phyloP scores from a whole-genome alignment of 2,797 vertebrate species.

The Ataeniobius toweri region DNA sequence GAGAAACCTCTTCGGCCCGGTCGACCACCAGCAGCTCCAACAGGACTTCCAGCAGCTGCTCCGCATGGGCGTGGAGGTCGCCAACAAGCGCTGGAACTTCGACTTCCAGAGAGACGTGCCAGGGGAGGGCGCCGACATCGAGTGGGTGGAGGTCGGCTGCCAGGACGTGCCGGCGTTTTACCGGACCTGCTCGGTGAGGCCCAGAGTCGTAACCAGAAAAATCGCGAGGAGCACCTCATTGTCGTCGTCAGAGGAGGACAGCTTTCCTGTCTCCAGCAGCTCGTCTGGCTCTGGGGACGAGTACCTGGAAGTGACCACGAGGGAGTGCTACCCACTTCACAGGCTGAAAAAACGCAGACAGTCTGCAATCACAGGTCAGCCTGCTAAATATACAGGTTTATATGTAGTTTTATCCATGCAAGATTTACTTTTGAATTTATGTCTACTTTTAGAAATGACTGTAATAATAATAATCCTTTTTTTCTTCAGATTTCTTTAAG shows the following conservation, averaged over 20 bases:
- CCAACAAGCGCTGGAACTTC: constrained; percentile 83
- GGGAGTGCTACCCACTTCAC: constrained; percentile 56
- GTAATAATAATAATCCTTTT: background rate
- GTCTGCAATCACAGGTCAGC: constrained; percentile 79
- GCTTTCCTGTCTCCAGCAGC: constrained; percentile 46
- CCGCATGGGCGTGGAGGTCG: constrained; percentile 63
- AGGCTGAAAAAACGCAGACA: constrained; percentile 70
- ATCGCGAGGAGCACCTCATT: background rate
- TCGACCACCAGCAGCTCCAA: constrained; percentile 81
- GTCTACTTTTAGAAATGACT: background rate
- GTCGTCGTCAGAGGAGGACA: constrained; percentile 23
- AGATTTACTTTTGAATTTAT: background rate
- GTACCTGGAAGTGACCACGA: constrained; percentile 71
- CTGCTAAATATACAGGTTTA: background rate
- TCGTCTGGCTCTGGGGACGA: constrained; percentile 64
- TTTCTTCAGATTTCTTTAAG: constrained; percentile 78
- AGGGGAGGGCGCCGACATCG: constrained; percentile 46
- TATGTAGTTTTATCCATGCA: background rate
- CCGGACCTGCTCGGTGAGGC: constrained; percentile 66
- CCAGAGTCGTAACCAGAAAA: background rate
- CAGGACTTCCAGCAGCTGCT: constrained; percentile 81
- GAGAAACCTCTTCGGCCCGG: constrained; percentile 82
- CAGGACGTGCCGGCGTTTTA: constrained; percentile 82
- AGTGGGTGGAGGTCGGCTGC: constrained; percentile 80
- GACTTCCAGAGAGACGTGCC: constrained; percentile 77